phyloP scores from a whole-genome alignment of 2,113 vertebrate genomes.

The Austrofundulus limnaeus region DNA sequence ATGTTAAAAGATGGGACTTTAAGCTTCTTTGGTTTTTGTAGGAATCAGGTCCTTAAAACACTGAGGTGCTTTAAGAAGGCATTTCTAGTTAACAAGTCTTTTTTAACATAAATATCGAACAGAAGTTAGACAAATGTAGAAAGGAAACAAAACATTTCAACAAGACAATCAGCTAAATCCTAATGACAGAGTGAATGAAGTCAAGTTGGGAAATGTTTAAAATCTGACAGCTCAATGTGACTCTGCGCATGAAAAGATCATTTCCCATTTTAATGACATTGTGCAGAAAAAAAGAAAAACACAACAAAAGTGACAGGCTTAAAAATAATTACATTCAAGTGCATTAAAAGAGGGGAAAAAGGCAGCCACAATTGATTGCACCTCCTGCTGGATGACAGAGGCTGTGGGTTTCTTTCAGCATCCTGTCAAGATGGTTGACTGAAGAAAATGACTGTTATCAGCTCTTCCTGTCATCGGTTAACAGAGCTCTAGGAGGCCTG shows the following conservation, averaged over 20 bases:
- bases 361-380: constrained; percentile 53
- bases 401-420: constrained; percentile 61
- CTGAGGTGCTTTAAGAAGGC: background rate
- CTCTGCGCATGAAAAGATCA: background rate
- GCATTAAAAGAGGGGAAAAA: constrained; percentile 45
- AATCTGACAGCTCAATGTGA: constrained; percentile 20
- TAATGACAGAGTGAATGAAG: constrained; percentile 6
- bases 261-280: constrained; percentile 34
- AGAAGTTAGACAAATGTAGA: background rate
- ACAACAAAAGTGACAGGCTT: constrained; percentile 18
- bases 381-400: constrained; percentile 58
- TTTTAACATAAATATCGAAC: background rate
- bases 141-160: constrained; percentile 7
- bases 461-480: constrained; percentile 63
- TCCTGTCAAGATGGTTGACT: constrained; percentile 74
- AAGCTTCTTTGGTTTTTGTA: no score
- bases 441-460: constrained; percentile 75
- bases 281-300: constrained; percentile 7
- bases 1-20: no score
- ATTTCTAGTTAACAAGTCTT: background rate
- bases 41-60: no score
- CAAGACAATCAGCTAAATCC: background rate
- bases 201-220: constrained; percentile 4
- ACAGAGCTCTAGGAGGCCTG: constrained; percentile 52
- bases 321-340: constrained; percentile 48